Conservation (phyloP, 2,888 invertebrate species). For the Campopleginae sp. region DNA sequence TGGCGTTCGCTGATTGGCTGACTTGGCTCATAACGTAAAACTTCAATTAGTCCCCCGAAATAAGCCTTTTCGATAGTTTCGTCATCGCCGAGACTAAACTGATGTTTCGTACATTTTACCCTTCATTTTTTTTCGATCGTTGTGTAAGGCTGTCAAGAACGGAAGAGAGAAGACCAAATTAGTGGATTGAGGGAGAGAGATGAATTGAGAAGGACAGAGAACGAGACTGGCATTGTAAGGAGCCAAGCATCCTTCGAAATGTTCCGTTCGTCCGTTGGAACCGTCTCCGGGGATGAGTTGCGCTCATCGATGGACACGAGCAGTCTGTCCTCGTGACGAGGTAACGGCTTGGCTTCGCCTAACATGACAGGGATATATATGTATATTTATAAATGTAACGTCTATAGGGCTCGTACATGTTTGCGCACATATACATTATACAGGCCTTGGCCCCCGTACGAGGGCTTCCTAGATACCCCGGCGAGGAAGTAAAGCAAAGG, state of each 20-base stretch:
- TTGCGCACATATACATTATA: not conserved
- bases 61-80: not conserved
- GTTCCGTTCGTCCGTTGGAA: slow-evolving; percentile 21
- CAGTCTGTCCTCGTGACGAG: slow-evolving; percentile 39
- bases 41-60: not conserved
- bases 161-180: not conserved
- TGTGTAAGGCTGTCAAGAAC: not conserved
- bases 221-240: slow-evolving; percentile 40
- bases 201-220: slow-evolving; percentile 31
- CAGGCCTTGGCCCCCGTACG: not conserved
- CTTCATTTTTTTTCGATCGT: not conserved
- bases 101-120: not conserved
- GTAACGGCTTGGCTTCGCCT: slow-evolving; percentile 50
- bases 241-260: slow-evolving; percentile 47
- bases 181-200: not conserved
- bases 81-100: not conserved
- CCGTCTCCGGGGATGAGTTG: slow-evolving; percentile 52
- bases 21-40: not conserved
- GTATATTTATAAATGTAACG: not conserved
- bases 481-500: slow-evolving; percentile 56
- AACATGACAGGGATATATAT: slow-evolving; percentile 33
- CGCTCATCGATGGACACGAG: slow-evolving; percentile 37
- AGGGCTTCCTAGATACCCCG: slow-evolving; percentile 10
- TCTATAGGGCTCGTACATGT: slow-evolving; percentile 3
- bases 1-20: slow-evolving; percentile 1